phyloP scores from a whole-genome alignment of 1,140 invertebrate species.

The Rhopalosiphum maidis region DNA sequence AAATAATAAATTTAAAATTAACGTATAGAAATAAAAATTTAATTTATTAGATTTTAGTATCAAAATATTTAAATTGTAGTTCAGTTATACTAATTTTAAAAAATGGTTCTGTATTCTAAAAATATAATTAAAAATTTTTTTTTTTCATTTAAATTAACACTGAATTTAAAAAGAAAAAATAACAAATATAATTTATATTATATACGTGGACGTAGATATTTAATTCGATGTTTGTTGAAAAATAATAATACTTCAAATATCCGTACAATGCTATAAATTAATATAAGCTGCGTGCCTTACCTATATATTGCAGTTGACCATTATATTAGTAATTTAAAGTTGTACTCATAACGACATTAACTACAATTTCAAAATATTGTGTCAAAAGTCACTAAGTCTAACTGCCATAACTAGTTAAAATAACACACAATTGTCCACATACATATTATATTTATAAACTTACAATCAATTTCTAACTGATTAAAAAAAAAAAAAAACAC shows the following conservation, averaged over 20 bases:
- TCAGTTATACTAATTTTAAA: background rate
- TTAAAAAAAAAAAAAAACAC: background rate
- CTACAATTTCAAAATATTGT: background rate
- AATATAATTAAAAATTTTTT: background rate
- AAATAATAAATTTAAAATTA: background rate
- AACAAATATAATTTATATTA: background rate
- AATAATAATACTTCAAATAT: background rate
- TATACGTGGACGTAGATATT: background rate
- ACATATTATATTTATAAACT: background rate
- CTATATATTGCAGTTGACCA: background rate
- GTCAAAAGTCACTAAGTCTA: background rate
- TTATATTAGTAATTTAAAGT: conserved; percentile 2
- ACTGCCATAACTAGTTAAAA: background rate
- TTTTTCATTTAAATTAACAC: background rate
- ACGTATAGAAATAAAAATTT: background rate
- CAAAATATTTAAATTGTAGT: background rate
- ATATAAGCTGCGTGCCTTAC: background rate
- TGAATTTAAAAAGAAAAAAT: background rate
- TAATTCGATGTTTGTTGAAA: background rate
- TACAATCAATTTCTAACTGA: background rate
- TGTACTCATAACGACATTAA: background rate
- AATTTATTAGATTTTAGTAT: background rate
- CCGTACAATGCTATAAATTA: background rate
- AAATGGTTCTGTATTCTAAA: background rate
- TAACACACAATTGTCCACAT: background rate